A percentile compares a stretch with the other conserved stretches of the same genome.
Conservation (phyloP, 1,140 invertebrate genomes). For the Drosophila tristis region DNA sequence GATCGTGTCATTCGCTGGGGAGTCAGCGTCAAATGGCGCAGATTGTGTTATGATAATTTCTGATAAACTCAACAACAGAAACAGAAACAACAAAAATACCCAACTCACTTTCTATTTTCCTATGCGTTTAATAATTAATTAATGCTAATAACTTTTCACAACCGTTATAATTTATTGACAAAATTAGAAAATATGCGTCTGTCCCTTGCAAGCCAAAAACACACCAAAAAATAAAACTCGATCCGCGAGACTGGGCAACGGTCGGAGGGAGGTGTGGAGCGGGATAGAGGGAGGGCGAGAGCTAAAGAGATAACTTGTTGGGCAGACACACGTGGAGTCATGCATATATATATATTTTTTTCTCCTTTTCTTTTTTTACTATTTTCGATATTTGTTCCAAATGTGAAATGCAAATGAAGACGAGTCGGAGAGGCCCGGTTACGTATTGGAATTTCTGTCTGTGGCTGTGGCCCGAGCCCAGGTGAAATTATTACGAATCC, state of each 20-base stretch:
- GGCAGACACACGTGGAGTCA: constrained; percentile 19
- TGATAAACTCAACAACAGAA: constrained; percentile 16
- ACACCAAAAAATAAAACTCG: no score
- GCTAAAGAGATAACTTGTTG: constrained; percentile 4
- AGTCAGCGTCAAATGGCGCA: background rate
- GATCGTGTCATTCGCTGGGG: no score
- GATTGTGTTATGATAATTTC: constrained; percentile 66
- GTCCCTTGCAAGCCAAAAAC: constrained; percentile 25
- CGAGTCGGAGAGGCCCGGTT: constrained; percentile 21
- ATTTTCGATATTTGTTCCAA: constrained; percentile 11
- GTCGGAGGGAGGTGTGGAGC: no score
- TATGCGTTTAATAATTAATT: constrained; percentile 80
- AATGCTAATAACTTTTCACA: constrained; percentile 83
- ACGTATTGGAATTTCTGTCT: constrained; percentile 59
- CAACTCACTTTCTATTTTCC: constrained; percentile 79
- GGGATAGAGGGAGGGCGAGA: no score
- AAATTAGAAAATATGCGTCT: constrained; percentile 64
- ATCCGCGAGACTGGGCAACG: no score
- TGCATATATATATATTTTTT: background rate
- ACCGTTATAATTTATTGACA: constrained; percentile 82
- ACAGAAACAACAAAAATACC: constrained; percentile 14
- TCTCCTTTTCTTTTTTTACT: constrained; percentile 9
- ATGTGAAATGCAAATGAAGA: constrained; percentile 59
- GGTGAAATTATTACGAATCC: constrained; percentile 49
- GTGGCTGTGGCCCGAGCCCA: no score